Evolutionary conservation across 2,888 invertebrate species (phyloP), one percentile per base, ranked within the genome.

Genomic region (Meteorus colon): DNA sequence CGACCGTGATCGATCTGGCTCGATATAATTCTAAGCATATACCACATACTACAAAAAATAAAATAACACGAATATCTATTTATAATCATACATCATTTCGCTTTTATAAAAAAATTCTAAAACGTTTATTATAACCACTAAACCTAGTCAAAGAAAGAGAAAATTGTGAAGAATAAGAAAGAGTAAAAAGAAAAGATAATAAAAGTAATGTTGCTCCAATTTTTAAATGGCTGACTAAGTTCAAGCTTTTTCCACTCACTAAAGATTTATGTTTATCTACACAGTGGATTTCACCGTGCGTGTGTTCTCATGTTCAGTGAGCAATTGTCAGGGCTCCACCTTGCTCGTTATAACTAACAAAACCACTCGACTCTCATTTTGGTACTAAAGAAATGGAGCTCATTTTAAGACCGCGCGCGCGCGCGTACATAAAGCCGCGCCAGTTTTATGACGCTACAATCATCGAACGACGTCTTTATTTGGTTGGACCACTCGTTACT

Each of bases 21-120:
- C 83, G 86, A 86, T 55, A 19, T 86, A 85, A 85, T 84, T 84
- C 80, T 82, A 83, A 84, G 82, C 83, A 84, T 55, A 55, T 55
- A 55, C 55, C 55, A 55, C 19, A 55, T 8, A 8, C 2, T 55
- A 55, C 6, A 55, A 55, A 65, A 73, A 67, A 24, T 73, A 76
- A 67, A 69, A 63, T 14, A 12, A 4, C 14, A 34, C 31, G 14
- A 29, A 29, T n/a, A 63, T 31, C 29, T 16, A 31, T 31, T 34
- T 62, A 31, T 62, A 8, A 62, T 45, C n/a, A 55, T 59, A 59
- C 16, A 2, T 41, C 41, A 71, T 62, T 62, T 62, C 16, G 37
- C 45, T 12, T 27, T 31, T 16, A 19, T 19, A n/a, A 19, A 19
- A 6, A 19, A 55, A 24, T 55, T 4, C 19, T n/a, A 55, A 8